phyloP scores from a whole-genome alignment of 2,797 vertebrate genomes.

The Anguilla marmorata region DNA sequence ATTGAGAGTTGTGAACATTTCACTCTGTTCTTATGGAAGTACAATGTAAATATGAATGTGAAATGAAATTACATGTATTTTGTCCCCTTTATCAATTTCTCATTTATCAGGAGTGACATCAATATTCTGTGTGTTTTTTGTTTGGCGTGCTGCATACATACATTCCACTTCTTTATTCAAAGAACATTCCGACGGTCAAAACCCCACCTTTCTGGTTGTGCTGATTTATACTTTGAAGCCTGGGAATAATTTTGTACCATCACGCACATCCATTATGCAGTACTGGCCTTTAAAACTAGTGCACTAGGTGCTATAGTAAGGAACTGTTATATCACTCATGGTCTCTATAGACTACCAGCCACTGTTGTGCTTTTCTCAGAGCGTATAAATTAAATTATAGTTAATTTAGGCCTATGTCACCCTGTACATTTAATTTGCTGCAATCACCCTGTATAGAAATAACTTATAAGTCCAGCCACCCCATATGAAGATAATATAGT shows the following conservation, averaged over 20 bases:
- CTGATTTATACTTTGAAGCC: conserved; percentile 1
- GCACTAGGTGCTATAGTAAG: background rate
- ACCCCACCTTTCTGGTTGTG: background rate
- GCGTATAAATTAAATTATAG: background rate
- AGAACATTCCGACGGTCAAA: background rate
- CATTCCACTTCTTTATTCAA: background rate
- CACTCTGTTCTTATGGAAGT: background rate
- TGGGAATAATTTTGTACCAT: background rate
- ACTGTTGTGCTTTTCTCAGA: background rate
- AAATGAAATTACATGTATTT: background rate
- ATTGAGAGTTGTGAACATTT: background rate
- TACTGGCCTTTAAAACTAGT: background rate
- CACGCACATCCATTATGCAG: background rate
- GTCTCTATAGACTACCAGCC: background rate
- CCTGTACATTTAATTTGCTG: background rate
- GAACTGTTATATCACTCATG: background rate
- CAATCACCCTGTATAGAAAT: no score
- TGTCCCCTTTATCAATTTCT: background rate
- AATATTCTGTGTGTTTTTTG: background rate
- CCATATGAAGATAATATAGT: background rate
- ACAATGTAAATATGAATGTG: background rate
- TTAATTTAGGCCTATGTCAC: background rate
- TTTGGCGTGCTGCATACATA: background rate
- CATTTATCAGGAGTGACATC: background rate
- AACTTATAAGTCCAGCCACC: no score